Conservation (phyloP, 1,140 invertebrate species). For the Onthophagus taurus region DNA sequence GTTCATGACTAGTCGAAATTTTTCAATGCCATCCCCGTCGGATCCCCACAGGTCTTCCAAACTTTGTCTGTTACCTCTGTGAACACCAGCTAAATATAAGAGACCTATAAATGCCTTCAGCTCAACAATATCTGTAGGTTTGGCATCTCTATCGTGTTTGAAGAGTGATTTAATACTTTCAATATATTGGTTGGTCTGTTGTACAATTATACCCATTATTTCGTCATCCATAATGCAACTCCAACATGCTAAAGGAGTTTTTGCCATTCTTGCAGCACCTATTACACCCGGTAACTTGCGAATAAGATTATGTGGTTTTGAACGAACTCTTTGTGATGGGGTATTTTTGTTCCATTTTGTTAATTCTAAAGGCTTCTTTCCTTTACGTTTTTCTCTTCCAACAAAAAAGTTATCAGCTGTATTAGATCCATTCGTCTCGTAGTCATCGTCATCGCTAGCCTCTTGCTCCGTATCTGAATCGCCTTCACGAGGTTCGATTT, state of each 20-base stretch:
- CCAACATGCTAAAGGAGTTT: conserved; percentile 12
- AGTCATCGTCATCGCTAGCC: too few species aligned
- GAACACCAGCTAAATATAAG: conserved; percentile 20
- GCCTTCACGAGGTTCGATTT: too few species aligned
- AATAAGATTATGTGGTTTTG: conserved; percentile 11
- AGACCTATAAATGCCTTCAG: conserved; percentile 15
- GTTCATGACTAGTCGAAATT: conserved; percentile 20
- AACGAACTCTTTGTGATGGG: conserved; percentile 1
- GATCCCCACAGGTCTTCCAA: conserved; percentile 25
- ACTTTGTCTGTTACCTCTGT: conserved; percentile 20
- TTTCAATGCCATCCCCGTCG: conserved; percentile 17
- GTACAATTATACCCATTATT: conserved; percentile 6
- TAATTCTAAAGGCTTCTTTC: too few species aligned
- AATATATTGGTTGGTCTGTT: conserved; percentile 2
- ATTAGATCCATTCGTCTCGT: too few species aligned
- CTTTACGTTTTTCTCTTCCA: too few species aligned
- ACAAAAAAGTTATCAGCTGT: too few species aligned
- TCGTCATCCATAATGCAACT: conserved; percentile 11
- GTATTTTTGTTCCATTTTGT: neutral
- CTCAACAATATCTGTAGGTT: conserved; percentile 11
- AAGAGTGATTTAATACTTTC: neutral
- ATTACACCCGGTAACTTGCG: conserved; percentile 1
- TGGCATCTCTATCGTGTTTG: conserved; percentile 12
- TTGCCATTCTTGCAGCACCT: conserved; percentile 1
- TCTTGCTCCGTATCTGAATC: too few species aligned